Evolutionary conservation across 2,888 invertebrate species (phyloP).

Genomic region (Eupithecia inturbata): DNA sequence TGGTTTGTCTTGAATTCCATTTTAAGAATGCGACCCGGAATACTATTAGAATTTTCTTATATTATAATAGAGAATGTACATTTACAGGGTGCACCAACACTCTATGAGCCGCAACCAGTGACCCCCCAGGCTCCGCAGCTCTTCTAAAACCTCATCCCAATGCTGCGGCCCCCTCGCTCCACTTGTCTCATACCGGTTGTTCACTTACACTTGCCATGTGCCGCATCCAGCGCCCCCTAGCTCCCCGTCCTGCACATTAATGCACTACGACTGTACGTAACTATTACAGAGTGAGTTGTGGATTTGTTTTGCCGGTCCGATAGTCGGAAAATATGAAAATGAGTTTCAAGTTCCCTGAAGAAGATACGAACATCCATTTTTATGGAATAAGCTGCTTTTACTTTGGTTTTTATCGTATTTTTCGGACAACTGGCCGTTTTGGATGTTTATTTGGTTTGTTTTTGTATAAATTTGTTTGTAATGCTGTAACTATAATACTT

Average conservation of each 20-base stretch:
- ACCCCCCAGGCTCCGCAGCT: no score
- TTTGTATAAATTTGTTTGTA: background rate
- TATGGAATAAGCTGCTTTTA: conserved; percentile 49
- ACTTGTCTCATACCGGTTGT: background rate
- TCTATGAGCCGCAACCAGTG: background rate
- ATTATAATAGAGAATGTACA: background rate
- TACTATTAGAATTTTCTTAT: background rate
- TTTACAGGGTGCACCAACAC: no score
- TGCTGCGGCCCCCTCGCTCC: background rate
- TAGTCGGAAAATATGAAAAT: conserved; percentile 78
- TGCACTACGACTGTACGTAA: conserved; percentile 74
- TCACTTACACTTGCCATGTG: background rate
- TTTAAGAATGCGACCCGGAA: background rate
- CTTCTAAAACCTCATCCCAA: no score
- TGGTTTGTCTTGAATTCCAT: background rate
- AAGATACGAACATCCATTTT: conserved; percentile 56
- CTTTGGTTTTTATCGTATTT: conserved; percentile 35
- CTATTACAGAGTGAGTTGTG: conserved; percentile 78
- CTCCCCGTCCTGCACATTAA: conserved; percentile 62
- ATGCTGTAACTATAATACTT: background rate
- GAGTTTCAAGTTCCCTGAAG: conserved; percentile 67
- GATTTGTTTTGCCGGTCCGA: conserved; percentile 79
- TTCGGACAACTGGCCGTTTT: conserved; percentile 35
- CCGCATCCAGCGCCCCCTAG: conserved; percentile 47
- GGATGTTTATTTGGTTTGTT: conserved; percentile 35